Conservation (phyloP, 30 jellyfish, hydroid and myxozoan species). For the Cassiopea andromeda region DNA sequence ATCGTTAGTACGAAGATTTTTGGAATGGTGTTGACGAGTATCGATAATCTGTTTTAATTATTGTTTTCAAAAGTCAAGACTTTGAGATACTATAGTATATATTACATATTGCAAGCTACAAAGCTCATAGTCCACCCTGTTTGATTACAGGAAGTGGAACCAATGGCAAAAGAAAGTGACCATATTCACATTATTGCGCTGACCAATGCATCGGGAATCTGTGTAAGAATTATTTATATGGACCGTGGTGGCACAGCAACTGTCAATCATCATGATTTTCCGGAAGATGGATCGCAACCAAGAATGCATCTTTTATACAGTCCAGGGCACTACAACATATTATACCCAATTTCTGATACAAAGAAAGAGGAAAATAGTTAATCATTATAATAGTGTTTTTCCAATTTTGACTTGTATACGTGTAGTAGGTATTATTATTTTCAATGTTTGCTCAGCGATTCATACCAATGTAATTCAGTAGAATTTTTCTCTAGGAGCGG, state of each 20-base stretch:
- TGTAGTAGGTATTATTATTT: not conserved
- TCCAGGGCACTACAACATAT: slow-evolving; percentile 97
- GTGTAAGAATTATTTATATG: slow-evolving; percentile 92
- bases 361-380: not conserved
- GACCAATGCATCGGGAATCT: slow-evolving; percentile 69
- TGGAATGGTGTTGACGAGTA: no score
- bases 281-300: slow-evolving; percentile 93
- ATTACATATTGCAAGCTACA: not conserved
- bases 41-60: no score
- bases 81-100: not conserved
- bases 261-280: slow-evolving; percentile 90
- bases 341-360: slow-evolving; percentile 56
- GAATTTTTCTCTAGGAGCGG: no score
- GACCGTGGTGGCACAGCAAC: slow-evolving; percentile 87
- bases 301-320: slow-evolving; percentile 78
- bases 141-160: slow-evolving; percentile 91
- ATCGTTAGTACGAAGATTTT: no score
- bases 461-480: not conserved
- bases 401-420: not conserved
- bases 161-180: slow-evolving; percentile 99
- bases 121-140: not conserved
- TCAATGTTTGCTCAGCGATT: not conserved
- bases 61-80: no score
- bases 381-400: not conserved
- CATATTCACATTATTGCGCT: slow-evolving; percentile 94